Base-by-base conservation (phyloP, 2,797 vertebrate species). In the Botia kubotai region DNA sequence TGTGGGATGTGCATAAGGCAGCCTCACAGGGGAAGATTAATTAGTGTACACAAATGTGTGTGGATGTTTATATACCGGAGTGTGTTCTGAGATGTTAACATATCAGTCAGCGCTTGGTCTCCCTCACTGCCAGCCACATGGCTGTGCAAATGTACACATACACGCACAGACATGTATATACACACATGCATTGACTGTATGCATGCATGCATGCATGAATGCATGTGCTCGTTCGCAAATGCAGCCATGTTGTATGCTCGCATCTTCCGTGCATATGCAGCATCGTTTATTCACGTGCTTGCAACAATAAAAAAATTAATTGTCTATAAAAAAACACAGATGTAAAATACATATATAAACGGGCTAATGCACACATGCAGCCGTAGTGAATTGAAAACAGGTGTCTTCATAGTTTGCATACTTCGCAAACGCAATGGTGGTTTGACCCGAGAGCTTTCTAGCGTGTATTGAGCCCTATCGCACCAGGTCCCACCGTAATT, bases 361-460 rank as follows among this genome's bases (percentile, higher is more conserved):
- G 10, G 8, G 43, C 36, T 39, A 39, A 46, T 2, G 43, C 72
- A 70, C 10, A 74, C 48, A 68, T 50, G 71, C 77, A 13, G 88
- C 84, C 89, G 85, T 89, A 87, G 83, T 80, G 88, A 94, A 95
- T 94, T 92, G 89, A 92, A 95, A 94, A 94, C 94, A 95, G 94
- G 93, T 95, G 94, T 92, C 92, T 89, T 88, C 92, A 94, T 94
- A 94, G 91, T 90, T 94, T 87, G 76, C 87, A 92, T 94, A 94
- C 90, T 93, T 93, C 86, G 72, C 90, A 85, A 91, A 91, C 91
- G 90, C 88, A 93, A 92, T 93, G 92, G 90, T 90, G 89, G 89
- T 92, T 94, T 93, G 92, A 94, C 92, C 93, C 92, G 90, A 91
- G 89, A 88, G 90, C 86, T 92, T 93, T 66, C 80, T 90, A 87